Evolutionary conservation across 2,888 invertebrate species (phyloP).

Genomic region (Amblyjoppa fuscipennis): DNA sequence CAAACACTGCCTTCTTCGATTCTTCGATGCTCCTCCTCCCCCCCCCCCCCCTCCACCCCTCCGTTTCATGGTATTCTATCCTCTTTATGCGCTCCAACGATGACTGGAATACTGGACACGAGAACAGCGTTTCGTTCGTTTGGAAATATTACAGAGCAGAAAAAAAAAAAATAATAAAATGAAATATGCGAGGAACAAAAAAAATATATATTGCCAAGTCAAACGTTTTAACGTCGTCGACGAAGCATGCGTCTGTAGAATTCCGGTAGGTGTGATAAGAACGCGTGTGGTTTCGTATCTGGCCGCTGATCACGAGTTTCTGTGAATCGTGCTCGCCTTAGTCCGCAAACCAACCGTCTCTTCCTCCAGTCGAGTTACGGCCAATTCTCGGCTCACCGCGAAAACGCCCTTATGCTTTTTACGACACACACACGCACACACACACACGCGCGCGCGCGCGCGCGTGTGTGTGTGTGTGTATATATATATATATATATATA

Average conservation of each 20-base stretch:
- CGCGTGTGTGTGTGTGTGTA: neutral
- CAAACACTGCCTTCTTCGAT: conserved; percentile 71
- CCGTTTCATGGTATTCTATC: neutral
- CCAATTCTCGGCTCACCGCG: conserved; percentile 23
- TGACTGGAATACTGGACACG: neutral
- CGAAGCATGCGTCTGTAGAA: conserved; percentile 35
- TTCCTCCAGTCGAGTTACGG: conserved; percentile 9
- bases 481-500: neutral
- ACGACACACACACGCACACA: neutral
- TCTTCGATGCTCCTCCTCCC: conserved; percentile 48
- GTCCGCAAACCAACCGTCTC: conserved; percentile 3
- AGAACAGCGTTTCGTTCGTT: conserved; percentile 14
- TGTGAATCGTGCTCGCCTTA: conserved; percentile 8
- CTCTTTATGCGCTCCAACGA: conserved; percentile 6
- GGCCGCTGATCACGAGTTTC: conserved; percentile 3
- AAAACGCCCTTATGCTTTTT: neutral
- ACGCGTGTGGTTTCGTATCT: conserved; percentile 52
- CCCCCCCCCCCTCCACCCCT: conserved; percentile 15
- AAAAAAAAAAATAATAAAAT: neutral
- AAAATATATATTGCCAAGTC: conserved; percentile 23
- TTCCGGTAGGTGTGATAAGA: conserved; percentile 63
- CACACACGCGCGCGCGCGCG: too few species aligned
- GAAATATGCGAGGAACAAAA: neutral
- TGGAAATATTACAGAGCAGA: neutral
- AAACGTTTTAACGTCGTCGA: conserved; percentile 25